Percentiles rank a stretch among this genome's conserved stretches.
Evolutionary conservation across 2,888 invertebrate species (phyloP).

Genomic region (Cheilosia variabilis): DNA sequence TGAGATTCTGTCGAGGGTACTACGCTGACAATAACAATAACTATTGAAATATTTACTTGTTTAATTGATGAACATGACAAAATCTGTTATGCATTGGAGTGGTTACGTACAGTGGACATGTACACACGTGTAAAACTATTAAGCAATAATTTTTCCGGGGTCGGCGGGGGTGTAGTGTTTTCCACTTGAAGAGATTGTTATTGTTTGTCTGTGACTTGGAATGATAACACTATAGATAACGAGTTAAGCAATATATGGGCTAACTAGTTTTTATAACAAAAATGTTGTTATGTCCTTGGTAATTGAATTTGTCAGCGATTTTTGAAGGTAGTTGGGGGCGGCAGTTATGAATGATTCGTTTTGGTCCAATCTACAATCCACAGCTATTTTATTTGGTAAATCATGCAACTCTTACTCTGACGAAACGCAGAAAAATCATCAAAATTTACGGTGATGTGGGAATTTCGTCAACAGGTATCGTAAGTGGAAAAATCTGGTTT

Average conservation of each 20-base stretch:
- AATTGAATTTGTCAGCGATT: no score
- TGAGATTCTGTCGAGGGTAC: neutral
- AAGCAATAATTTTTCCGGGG: constrained; percentile 8
- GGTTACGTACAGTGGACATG: neutral
- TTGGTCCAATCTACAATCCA: no score
- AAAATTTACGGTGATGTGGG: no score
- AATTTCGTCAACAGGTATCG: no score
- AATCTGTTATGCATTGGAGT: neutral
- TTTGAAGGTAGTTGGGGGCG: no score
- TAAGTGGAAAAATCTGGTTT: no score
- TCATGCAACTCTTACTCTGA: no score
- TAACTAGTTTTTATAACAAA: neutral
- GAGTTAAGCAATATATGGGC: neutral
- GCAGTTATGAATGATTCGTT: no score
- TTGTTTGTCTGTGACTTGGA: constrained; percentile 16
- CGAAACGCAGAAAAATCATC: no score
- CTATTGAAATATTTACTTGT: constrained; percentile 26
- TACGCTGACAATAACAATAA: constrained; percentile 38
- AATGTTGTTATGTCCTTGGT: no score
- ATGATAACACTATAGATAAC: constrained; percentile 1
- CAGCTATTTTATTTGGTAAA: no score
- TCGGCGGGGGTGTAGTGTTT: neutral
- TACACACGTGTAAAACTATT: constrained; percentile 16
- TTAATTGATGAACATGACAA: constrained; percentile 32
- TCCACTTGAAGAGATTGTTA: neutral